Evolutionary conservation across 2,888 invertebrate genomes (phyloP).

Genomic region (Unio delphinus): DNA sequence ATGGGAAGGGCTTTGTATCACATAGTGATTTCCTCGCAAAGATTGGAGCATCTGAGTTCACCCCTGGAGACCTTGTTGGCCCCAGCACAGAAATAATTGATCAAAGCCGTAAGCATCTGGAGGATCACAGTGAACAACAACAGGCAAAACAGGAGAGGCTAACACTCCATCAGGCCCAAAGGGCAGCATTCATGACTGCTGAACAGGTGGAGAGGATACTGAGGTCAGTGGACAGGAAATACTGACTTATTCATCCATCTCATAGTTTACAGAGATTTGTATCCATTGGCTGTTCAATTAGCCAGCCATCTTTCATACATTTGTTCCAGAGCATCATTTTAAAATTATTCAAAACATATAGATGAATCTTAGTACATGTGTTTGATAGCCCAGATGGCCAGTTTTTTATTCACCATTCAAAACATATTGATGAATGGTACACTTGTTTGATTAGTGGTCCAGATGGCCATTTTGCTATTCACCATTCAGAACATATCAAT

Average conservation of each 20-base stretch:
- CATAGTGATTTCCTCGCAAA: conserved; percentile 62
- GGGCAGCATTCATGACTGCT: conserved; percentile 52
- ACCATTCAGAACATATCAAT: no score
- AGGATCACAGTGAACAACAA: conserved; percentile 58
- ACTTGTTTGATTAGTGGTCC: no score
- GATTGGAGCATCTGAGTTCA: conserved; percentile 60
- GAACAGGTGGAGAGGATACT: conserved; percentile 59
- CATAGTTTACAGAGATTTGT: background rate
- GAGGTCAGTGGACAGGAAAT: conserved; percentile 43
- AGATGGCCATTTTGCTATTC: no score
- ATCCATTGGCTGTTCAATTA: background rate
- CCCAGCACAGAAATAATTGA: conserved; percentile 59
- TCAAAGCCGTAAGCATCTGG: conserved; percentile 53
- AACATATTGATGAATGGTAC: no score
- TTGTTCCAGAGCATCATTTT: no score
- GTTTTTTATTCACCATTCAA: no score
- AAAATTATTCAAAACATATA: no score
- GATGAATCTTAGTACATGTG: no score
- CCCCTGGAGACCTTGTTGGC: conserved; percentile 62
- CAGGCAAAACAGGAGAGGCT: conserved; percentile 61
- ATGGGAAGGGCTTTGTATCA: conserved; percentile 57
- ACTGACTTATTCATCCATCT: no score
- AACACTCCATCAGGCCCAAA: conserved; percentile 61
- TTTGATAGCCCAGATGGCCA: no score
- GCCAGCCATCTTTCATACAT: background rate